Base-by-base conservation (phyloP, 2,113 vertebrate genomes). In the Galeopterus variegatus region DNA sequence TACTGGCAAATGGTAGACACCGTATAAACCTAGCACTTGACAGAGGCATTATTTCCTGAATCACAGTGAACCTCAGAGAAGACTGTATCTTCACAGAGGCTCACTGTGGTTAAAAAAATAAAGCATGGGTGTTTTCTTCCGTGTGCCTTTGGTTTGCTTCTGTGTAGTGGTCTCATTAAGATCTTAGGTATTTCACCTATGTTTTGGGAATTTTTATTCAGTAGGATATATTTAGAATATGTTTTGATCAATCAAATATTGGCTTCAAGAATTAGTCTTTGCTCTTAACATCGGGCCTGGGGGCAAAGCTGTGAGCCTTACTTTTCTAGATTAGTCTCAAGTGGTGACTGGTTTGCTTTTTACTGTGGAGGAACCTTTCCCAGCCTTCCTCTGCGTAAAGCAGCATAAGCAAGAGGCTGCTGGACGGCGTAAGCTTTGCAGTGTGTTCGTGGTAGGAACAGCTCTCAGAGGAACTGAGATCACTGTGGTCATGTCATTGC, bases 41-140 rank as follows among this genome's bases (percentile, higher is more conserved):
- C 75, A 50, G 52, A 73, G 23, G 41, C 60, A 21, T n/a, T 70
- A 33, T 62, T 83, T 92, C 76, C 83, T 96, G 76, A 90, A 67
- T 94, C 5, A 41, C 60, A 76, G 9, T 70, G 76, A 81, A 23
- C 21, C 26, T n/a, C 9, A 24, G 26, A 26, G 45, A 94, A 81
- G 75, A 15, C n/a, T n/a, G 45, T 13, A 14, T 67, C 50, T 85
- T 19, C 26, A 26, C 50, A 28, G 41, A 54, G 56, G n/a, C 13
- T 76, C 45, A 28, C 5, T 62, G 23, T 54, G 28, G 11, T 77
- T 77, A 56, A 36, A 36, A 79, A 79, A 79, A 79, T 12, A 79
- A 23, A 7, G 6, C 33, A 21, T n/a, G 33, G 36, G 8, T 56
- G 11, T 56, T 79, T n/a, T 69, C 8, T 76, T 83, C 19, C 28